A percentile compares a stretch with the other conserved stretches of the same genome.
phyloP scores from a whole-genome alignment of 2,888 invertebrate genomes.

The Halocaridina rubra region DNA sequence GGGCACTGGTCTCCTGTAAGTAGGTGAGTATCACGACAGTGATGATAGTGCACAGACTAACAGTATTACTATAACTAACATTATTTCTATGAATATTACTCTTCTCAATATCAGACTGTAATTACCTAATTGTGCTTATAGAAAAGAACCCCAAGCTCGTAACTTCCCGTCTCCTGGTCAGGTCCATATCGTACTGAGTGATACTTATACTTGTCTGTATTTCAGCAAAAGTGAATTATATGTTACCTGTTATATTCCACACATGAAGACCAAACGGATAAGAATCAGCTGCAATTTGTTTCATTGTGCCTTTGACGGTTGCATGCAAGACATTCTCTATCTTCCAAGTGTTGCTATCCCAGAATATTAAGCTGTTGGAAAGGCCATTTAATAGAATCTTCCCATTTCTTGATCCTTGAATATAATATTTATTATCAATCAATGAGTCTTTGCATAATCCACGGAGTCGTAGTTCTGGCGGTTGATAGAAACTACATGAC shows the following conservation, averaged over 20 bases:
- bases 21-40: too few species aligned
- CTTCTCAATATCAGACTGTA: too few species aligned
- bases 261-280: conserved; percentile 49
- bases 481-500: conserved; percentile 35
- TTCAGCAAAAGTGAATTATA: too few species aligned
- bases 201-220: too few species aligned
- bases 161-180: too few species aligned
- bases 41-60: too few species aligned
- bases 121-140: too few species aligned
- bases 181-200: too few species aligned
- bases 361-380: conserved; percentile 44
- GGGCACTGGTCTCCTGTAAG: conserved; percentile 46
- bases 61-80: too few species aligned
- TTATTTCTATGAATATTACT: too few species aligned
- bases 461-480: conserved; percentile 25
- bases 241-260: conserved; percentile 47
- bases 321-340: conserved; percentile 21
- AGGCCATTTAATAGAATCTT: conserved; percentile 48
- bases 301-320: conserved; percentile 30
- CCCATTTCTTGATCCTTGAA: conserved; percentile 36
- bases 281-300: conserved; percentile 12
- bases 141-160: too few species aligned
- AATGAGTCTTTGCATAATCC: conserved; percentile 44
- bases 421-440: conserved; percentile 35
- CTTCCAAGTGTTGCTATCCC: conserved; percentile 51